Evolutionary conservation across 2,797 vertebrate species (phyloP), one percentile per base, ranked within the genome.

Genomic region (Neosilurus hyrtlii): DNA sequence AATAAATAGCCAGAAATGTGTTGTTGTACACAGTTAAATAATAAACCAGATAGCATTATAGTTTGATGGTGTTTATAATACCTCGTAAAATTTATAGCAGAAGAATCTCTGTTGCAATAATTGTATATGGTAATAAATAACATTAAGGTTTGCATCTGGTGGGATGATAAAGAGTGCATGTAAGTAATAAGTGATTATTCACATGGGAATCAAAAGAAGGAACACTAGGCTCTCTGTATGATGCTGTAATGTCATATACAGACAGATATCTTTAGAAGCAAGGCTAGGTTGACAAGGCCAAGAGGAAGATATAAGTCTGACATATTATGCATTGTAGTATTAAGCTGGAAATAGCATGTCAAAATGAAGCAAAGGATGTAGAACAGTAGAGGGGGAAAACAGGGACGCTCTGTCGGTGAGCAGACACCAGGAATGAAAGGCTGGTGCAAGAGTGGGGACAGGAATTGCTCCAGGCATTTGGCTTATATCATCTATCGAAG

Each of bases 311-410:
- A 85, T 65, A 86, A 90, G 88, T 90, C 86, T 90, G 91, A 93
- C 92, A 92, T 87, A 85, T 91, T 76, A 89, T 89, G 89, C 88
- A 91, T 90, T 87, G 86, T 88, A 91, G 90, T 89, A 90, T 80
- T 89, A 92, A 92, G 92, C 87, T 89, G 87, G 87, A 92, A 89
- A 88, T 89, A 89, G 90, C 91, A 88, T 35, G 43, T 85, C 85
- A 89, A 73, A 74, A 89, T 87, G 84, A 83, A 30, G 51, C 57
- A 70, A 66, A 74, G 8, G 49, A 73, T 73, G 61, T 54, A 80
- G 61, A 54, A 49, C 20, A 62, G 49, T 67, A 59, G 78, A 87
- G 73, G 81, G 74, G 30, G 62, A 70, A 71, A 79, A 65, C 72
- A 51, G 78, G 79, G 82, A 86, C 84, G 71, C 43, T 84, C 79